Conservation (phyloP, 2,113 vertebrate species). For the Lathamus discolor region DNA sequence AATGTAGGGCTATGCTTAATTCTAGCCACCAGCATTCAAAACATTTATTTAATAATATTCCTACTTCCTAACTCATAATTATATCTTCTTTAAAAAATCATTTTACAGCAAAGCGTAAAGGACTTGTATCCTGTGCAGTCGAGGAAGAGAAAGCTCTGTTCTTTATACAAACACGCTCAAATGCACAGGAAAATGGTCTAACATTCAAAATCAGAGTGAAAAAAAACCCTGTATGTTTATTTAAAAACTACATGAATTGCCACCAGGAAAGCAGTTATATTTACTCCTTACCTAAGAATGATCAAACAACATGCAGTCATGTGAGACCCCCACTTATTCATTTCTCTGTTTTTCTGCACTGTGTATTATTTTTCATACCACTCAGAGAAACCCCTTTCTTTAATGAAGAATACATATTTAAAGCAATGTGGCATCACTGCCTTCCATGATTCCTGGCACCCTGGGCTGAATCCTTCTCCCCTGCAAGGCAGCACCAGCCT, state of each 20-base stretch:
- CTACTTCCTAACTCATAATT: neutral
- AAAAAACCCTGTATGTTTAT: neutral
- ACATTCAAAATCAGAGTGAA: neutral
- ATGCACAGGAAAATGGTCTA: neutral
- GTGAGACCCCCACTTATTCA: neutral
- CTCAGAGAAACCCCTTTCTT: neutral
- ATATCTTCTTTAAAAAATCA: neutral
- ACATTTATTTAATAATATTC: conserved; percentile 38
- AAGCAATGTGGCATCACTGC: neutral
- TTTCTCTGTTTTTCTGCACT: neutral
- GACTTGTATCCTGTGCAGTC: neutral
- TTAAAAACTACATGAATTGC: neutral
- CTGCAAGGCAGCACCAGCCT: neutral
- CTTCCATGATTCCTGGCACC: neutral
- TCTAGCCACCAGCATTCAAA: conserved; percentile 59
- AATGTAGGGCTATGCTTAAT: conserved; percentile 38
- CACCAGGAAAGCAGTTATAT: neutral
- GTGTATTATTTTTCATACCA: neutral
- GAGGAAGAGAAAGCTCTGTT: neutral
- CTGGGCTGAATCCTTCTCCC: neutral
- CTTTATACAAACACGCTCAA: neutral
- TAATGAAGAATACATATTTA: neutral
- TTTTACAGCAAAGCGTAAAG: neutral
- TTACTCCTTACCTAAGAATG: neutral
- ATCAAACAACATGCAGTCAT: neutral